Base-by-base conservation (phyloP, 2,797 vertebrate species). In the Telmatherina bonti region DNA sequence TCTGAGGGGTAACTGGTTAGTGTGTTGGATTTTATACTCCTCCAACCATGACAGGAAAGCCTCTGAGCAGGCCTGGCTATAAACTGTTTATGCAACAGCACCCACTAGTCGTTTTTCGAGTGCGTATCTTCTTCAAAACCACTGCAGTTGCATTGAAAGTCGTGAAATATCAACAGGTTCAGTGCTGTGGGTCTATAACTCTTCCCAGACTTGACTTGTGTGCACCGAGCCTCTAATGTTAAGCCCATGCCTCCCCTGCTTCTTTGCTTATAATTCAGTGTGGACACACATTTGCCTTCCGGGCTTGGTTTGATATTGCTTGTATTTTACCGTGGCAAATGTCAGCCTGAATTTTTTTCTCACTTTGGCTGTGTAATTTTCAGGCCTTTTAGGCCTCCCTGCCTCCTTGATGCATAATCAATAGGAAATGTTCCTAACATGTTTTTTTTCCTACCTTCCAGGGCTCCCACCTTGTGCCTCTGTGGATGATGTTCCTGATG, bases 231-330 rank as follows among this genome's bases (percentile, higher is more conserved):
- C 57, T 88, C 89, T 90, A 83, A 89, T 90, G 90, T 92, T 89
- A 67, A 62, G 81, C 83, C 78, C 57, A 33, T 61, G 76, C 74
- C 79, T 88, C 83, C 81, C 65, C 67, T 62, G 72, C 86, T 85
- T 93, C 86, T 82, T 81, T 83, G 82, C 85, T 84, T 70, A 85
- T 92, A 94, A 94, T 92, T 93, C 94, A 95, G 92, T 90, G 88
- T 90, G 78, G 88, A 90, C 88, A 90, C 84, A 79, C 77, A 87
- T 88, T 94, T 89, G 89, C 90, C 88, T 89, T 82, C 76, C 90
- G 91, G 89, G 89, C 83, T 80, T 84, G 82, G 86, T 88, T 89
- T 89, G 72, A 76, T 89, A 90, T 91, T 65, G 93, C 92, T 92
- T 92, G 91, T 93, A 93, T 90, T 92, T 93, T 73, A 76, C 82